Conservation (phyloP, 2,888 invertebrate species). For the Marasmarcha lunaedactyla region DNA sequence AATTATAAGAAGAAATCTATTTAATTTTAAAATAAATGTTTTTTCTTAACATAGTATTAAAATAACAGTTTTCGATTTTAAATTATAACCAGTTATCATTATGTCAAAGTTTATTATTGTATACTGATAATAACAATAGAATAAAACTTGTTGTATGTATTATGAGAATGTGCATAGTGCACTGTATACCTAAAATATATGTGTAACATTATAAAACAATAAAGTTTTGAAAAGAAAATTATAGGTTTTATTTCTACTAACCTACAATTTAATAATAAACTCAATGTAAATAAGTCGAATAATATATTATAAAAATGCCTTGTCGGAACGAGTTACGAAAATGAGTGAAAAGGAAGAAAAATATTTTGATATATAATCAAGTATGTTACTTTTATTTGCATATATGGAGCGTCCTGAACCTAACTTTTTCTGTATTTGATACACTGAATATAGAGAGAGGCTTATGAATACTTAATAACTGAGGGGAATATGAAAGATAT, state of each 20-base stretch:
- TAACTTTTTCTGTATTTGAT: too few relatives aligned
- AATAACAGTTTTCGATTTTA: conserved; percentile 40
- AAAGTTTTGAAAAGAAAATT: conserved; percentile 57
- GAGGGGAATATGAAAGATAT: too few relatives aligned
- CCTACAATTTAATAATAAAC: not conserved
- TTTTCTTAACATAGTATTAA: conserved; percentile 43
- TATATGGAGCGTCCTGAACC: too few relatives aligned
- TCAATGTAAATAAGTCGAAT: not conserved
- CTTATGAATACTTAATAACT: too few relatives aligned
- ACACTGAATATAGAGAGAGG: too few relatives aligned
- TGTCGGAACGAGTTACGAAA: too few relatives aligned
- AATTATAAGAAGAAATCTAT: conserved; percentile 21
- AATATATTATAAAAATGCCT: too few relatives aligned
- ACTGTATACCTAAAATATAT: conserved; percentile 52
- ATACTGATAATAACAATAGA: conserved; percentile 63
- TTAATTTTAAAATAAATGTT: conserved; percentile 26
- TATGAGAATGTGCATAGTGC: conserved; percentile 33
- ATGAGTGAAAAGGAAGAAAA: too few relatives aligned
- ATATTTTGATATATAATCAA: too few relatives aligned
- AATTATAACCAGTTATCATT: conserved; percentile 61
- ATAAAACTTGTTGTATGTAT: conserved; percentile 62
- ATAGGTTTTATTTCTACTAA: conserved; percentile 22
- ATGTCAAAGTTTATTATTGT: conserved; percentile 67
- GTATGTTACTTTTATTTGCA: too few relatives aligned
- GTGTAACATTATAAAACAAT: conserved; percentile 68